Evolutionary conservation across 64 coral and sea anemone species (phyloP), one percentile per base, ranked within the genome.

Genomic region (Acropora yongei): DNA sequence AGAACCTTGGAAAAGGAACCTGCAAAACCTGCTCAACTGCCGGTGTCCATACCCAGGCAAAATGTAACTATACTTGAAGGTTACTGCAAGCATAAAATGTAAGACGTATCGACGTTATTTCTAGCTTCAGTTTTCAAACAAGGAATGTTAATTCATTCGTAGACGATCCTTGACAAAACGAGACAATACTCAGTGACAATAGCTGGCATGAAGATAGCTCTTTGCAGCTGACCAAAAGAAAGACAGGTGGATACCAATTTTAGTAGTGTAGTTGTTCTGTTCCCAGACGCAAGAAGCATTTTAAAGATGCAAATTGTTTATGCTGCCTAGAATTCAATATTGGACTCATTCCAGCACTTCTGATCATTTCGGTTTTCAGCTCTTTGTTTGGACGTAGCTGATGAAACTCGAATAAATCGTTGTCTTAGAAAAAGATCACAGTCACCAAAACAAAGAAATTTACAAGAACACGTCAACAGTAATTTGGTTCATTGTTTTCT

Each of bases 61-160:
- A 17, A 85, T 85, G 42, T 72, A 85, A 63, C 65, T 47, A 85
- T 85, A 68, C 42, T 71, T 85, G 82, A 85, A 41, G 75, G 75
- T 72, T 50, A 49, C 82, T 85, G 18, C 46, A 42, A 85, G 82
- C 8, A 49, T 65, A 8, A 10, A 47, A 40, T 20, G 47, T 44
- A 57, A 17, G 44, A 6, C 30, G 30, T 30, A 30, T 30, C 30
- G 30, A 30, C 4, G 44, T 17, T 14, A 16, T 71, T 71, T 85
- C 8, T n/a, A 53, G 67, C 60, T 68, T 19, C 40, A 30, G 20
- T 20, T 10, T 85, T 17, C 43, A 85, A 41, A 14, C n/a, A 17
- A 0, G 18, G 7, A 8, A 43, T 11, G 11, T 6, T 71, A 68
- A 68, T 72, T 11, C 12, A 16, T 55, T 7, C 65, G 44, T 48